phyloP scores from a whole-genome alignment of 2,113 vertebrate genomes.

The Dissostichus mawsoni region DNA sequence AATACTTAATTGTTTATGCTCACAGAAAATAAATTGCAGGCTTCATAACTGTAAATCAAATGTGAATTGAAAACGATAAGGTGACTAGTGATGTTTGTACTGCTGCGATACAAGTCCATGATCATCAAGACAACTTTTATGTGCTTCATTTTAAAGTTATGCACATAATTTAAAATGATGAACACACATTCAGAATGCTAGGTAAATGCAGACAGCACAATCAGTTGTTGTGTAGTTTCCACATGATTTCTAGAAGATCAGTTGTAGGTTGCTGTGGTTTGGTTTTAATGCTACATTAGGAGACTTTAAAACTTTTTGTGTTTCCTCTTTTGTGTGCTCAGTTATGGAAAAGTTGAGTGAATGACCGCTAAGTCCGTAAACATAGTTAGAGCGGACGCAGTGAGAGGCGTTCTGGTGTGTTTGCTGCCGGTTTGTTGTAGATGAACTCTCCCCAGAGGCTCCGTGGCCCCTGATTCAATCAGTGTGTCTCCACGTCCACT shows the following conservation, averaged over 20 bases:
- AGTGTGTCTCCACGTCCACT: slow-evolving; percentile 72
- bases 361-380: slow-evolving; percentile 69
- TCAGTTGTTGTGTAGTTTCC: background rate
- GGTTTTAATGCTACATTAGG: background rate
- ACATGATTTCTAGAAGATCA: background rate
- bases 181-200: slow-evolving; percentile 7
- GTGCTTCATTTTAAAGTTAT: slow-evolving; percentile 36
- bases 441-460: slow-evolving; percentile 77
- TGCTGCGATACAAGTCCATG: slow-evolving; percentile 24
- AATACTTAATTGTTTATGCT: slow-evolving; percentile 72
- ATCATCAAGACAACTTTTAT: slow-evolving; percentile 50
- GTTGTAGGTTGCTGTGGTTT: background rate
- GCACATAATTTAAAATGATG: slow-evolving; percentile 21
- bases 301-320: slow-evolving; percentile 5
- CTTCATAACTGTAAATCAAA: slow-evolving; percentile 61
- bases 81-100: slow-evolving; percentile 31
- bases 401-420: slow-evolving; percentile 50
- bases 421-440: slow-evolving; percentile 59
- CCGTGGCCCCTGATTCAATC: slow-evolving; percentile 79
- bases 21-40: slow-evolving; percentile 55
- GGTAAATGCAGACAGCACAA: slow-evolving; percentile 14
- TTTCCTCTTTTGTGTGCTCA: slow-evolving; percentile 36
- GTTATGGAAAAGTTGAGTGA: slow-evolving; percentile 57
- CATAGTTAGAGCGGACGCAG: slow-evolving; percentile 64
- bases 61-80: slow-evolving; percentile 42